Base-by-base conservation (phyloP, 2,113 vertebrate species). In the Morone chrysops region DNA sequence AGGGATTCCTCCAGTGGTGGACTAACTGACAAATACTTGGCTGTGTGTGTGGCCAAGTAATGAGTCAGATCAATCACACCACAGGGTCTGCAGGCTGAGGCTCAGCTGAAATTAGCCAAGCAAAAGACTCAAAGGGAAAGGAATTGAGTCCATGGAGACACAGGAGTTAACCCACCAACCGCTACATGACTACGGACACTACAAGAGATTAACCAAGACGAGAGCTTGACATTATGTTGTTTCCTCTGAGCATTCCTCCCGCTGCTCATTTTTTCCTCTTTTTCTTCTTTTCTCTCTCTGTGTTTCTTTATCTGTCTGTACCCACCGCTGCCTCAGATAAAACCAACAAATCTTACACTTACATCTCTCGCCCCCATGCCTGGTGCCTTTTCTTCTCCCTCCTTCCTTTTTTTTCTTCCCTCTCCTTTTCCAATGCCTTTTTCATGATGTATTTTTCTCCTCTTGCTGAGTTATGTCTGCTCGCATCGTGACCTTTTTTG, bases 401-500 rank as follows among this genome's bases (percentile, higher is more conserved):
- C 11, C 14, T 36, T 17, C 41, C 11, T 41, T 56, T 22, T 22
- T 16, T 31, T 57, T 41, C n/a, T 51, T 61, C 41, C 40, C 14
- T 65, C 22, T 66, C 9, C 31, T 60, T 20, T 75, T 71, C 25
- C 60, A 10, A 67, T 71, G 48, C 51, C 65, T 75, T 67, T 87
- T 83, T 67, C 73, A 38, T 84, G 75, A 90, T 89, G 76, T 50
- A 79, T 90, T 92, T 89, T 85, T 82, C 80, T 83, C 59, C 60
- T 86, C 87, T 73, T 56, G 80, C 85, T 82, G 85, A 92, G 90
- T 91, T 93, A 89, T 90, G 89, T 87, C 78, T 92, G 89, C 81
- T 88, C 60, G 70, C 82, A 31, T 68, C 43, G 68, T 93, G 91
- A 94, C 93, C 93, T 93, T 94, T 94, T 91, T 87, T 90, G 81